phyloP scores from a whole-genome alignment of 2,888 invertebrate genomes.

The Nemoura dubitans region DNA sequence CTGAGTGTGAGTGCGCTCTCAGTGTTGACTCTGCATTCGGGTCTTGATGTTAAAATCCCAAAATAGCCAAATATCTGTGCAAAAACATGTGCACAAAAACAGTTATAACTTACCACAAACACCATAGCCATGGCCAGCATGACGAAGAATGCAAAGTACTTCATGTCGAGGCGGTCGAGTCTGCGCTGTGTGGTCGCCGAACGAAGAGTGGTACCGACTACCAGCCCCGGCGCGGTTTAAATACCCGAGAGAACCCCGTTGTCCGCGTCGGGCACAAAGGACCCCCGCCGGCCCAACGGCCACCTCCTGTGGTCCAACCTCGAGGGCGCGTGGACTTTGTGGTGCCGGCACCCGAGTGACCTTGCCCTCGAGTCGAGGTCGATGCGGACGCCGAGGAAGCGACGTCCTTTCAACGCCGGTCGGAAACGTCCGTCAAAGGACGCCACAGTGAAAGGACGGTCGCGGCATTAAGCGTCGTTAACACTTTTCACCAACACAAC shows the following conservation, averaged over 20 bases:
- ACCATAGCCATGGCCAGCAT: slow-evolving; percentile 10
- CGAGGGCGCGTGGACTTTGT: too few species aligned
- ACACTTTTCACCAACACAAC: not conserved
- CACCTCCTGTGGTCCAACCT: too few species aligned
- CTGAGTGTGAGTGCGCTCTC: too few species aligned
- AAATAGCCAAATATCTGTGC: too few species aligned
- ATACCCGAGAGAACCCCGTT: not conserved
- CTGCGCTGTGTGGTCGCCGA: not conserved
- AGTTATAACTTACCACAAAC: slow-evolving; percentile 14
- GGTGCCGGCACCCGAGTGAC: too few species aligned
- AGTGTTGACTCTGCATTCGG: too few species aligned
- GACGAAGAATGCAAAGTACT: slow-evolving; percentile 20
- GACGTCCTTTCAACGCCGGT: not conserved
- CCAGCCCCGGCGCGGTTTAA: not conserved
- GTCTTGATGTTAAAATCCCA: too few species aligned
- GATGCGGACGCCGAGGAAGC: not conserved
- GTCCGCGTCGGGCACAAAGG: too few species aligned
- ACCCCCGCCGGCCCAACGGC: too few species aligned
- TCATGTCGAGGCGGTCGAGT: not conserved
- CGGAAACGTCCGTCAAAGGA: not conserved
- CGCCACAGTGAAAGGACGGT: not conserved
- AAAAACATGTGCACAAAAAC: too few species aligned
- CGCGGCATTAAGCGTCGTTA: not conserved
- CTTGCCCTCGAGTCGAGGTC: not conserved
- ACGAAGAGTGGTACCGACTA: not conserved